These are phyloP conservation scores for Masnerella sp. DNA, from an alignment of 2,888 invertebrate species.

Conservation along the genomic window DNA sequence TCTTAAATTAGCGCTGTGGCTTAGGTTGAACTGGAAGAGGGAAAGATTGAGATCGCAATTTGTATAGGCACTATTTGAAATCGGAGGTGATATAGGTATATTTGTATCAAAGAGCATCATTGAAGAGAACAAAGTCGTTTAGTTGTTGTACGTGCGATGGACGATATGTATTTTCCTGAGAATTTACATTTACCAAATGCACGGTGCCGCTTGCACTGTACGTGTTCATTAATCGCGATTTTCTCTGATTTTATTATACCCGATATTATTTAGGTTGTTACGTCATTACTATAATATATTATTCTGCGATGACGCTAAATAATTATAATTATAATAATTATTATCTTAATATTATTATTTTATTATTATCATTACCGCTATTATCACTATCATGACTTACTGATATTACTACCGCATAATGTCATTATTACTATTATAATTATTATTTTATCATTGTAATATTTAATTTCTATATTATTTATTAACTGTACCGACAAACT, in stretches of 20 bases:
- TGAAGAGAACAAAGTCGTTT: slow-evolving; percentile 17
- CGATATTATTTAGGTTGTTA: slow-evolving; percentile 58
- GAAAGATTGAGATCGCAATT: slow-evolving; percentile 22
- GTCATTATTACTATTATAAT: slow-evolving; percentile 63
- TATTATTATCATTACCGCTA: slow-evolving; percentile 59
- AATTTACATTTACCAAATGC: slow-evolving; percentile 12
- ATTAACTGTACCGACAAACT: slow-evolving; percentile 75
- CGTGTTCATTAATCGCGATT: slow-evolving; percentile 27
- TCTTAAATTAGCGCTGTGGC: slow-evolving; percentile 64
- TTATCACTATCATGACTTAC: slow-evolving; percentile 62
- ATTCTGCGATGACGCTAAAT: slow-evolving; percentile 52
- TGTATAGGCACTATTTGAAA: slow-evolving; percentile 31
- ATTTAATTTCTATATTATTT: slow-evolving; percentile 76
- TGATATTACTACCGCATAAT: slow-evolving; percentile 62
- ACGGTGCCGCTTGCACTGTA: slow-evolving; percentile 30
- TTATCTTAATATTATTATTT: slow-evolving; percentile 54
- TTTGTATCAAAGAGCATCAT: slow-evolving; percentile 23
- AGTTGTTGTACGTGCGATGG: slow-evolving; percentile 9
- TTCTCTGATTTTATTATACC: slow-evolving; percentile 35
- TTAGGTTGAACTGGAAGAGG: slow-evolving; percentile 47
- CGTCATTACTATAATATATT: slow-evolving; percentile 58
- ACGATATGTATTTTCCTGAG: slow-evolving; percentile 5
- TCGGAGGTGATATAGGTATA: slow-evolving; percentile 36
- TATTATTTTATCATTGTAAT: slow-evolving; percentile 64
- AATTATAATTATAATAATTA: slow-evolving; percentile 61